Evolutionary conservation across 2,113 vertebrate genomes (phyloP).

Genomic region (Jaculus jaculus): DNA sequence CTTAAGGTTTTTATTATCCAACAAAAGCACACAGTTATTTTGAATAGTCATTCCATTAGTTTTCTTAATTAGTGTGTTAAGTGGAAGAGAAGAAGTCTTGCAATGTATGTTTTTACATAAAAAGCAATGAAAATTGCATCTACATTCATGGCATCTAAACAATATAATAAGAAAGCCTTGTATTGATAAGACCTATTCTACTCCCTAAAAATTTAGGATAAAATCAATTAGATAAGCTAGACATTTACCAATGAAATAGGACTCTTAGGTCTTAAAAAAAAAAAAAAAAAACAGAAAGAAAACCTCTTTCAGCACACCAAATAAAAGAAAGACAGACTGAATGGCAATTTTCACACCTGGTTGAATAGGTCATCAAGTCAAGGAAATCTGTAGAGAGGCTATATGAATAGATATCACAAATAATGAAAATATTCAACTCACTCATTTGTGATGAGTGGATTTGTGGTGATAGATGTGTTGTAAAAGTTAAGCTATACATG

Average conservation of each 20-base stretch:
- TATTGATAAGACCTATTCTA: background rate
- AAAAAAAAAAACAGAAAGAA: too few relatives aligned
- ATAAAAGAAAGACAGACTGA: background rate
- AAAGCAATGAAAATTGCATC: conserved; percentile 5
- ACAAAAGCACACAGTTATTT: background rate
- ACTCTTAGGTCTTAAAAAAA: conserved; percentile 58
- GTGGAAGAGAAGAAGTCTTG: background rate
- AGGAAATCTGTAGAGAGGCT: conserved; percentile 61
- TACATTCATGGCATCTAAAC: background rate
- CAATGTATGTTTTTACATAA: conserved; percentile 13
- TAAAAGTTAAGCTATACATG: background rate
- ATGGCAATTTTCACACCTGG: conserved; percentile 54
- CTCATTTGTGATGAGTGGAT: background rate
- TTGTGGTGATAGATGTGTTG: conserved; percentile 31
- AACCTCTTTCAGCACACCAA: conserved; percentile 53
- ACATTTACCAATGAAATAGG: conserved; percentile 67
- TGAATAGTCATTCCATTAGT: background rate
- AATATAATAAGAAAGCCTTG: background rate
- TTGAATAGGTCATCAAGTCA: conserved; percentile 29
- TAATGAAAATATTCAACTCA: conserved; percentile 39
- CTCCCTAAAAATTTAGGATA: background rate
- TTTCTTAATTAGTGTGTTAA: conserved; percentile 12
- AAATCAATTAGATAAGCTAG: conserved; percentile 50
- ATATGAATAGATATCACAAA: conserved; percentile 61
- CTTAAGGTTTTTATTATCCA: background rate